Conservation (phyloP, 53 echinoderm and acorn worm genomes). For the Henricia sp. region DNA sequence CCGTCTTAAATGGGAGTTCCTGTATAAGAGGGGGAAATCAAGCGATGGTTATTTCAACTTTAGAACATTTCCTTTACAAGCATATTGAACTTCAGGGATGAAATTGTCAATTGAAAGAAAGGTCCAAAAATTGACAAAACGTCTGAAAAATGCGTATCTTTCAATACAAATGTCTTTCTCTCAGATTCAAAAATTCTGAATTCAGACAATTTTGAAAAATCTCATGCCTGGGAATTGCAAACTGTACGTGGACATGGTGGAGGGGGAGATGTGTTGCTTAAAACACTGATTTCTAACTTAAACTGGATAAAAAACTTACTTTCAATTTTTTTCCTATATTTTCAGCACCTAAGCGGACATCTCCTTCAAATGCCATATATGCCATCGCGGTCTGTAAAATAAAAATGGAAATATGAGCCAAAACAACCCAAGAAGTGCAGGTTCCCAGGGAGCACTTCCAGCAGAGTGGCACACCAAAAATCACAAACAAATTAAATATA, state of each 20-base stretch:
- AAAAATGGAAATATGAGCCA: not conserved
- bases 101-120: no score
- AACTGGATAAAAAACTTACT: slow-evolving; percentile 32
- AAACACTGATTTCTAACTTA: not conserved
- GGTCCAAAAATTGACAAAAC: no score
- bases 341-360: not conserved
- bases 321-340: slow-evolving; percentile 32
- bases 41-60: no score
- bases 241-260: not conserved
- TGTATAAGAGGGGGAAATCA: not conserved
- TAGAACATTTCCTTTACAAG: no score
- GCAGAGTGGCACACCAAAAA: no score
- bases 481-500: no score
- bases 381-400: slow-evolving; percentile 30
- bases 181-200: not conserved
- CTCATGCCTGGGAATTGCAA: not conserved
- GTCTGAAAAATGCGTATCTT: no score
- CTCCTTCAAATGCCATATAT: slow-evolving; percentile 58
- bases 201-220: not conserved
- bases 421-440: no score
- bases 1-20: slow-evolving; percentile 33
- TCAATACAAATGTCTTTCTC: no score
- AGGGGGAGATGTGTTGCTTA: not conserved
- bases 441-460: no score
- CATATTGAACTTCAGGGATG: no score